phyloP scores from a whole-genome alignment of 1,140 invertebrate genomes.

The Pomacea maculata region DNA sequence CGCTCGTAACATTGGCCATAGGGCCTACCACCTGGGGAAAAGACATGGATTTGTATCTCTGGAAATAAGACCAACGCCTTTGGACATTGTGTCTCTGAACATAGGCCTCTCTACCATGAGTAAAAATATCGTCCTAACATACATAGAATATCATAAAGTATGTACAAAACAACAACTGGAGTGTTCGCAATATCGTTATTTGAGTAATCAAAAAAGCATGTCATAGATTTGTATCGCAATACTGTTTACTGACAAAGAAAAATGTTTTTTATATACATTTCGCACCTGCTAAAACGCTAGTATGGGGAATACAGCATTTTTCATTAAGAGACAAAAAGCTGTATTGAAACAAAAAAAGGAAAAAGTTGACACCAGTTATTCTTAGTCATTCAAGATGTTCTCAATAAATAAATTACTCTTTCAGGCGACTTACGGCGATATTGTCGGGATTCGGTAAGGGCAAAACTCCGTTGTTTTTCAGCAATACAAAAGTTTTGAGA shows the following conservation, averaged over 20 bases:
- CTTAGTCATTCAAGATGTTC: background rate
- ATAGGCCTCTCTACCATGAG: background rate
- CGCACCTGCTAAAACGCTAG: background rate
- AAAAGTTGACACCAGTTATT: background rate
- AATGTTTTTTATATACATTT: background rate
- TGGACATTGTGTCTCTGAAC: background rate
- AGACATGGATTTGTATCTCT: background rate
- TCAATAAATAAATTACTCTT: background rate
- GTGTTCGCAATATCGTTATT: too few relatives aligned
- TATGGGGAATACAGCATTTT: background rate
- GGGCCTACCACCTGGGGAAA: conserved; percentile 61
- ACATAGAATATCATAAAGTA: too few relatives aligned
- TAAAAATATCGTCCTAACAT: background rate
- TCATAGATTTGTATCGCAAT: too few relatives aligned
- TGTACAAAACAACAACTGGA: too few relatives aligned
- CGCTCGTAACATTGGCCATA: conserved; percentile 57
- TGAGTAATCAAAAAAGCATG: too few relatives aligned
- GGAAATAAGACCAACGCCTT: background rate
- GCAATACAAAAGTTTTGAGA: conserved; percentile 48
- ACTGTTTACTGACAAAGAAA: too few relatives aligned
- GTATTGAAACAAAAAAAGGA: background rate
- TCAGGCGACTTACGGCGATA: conserved; percentile 1
- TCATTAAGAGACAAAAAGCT: background rate
- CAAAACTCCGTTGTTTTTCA: conserved; percentile 48
- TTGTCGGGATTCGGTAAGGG: conserved; percentile 2